Evolutionary conservation across 1,140 invertebrate species (phyloP), one percentile per base, ranked within the genome.

Genomic region (Aphaenogaster ashmeadi): DNA sequence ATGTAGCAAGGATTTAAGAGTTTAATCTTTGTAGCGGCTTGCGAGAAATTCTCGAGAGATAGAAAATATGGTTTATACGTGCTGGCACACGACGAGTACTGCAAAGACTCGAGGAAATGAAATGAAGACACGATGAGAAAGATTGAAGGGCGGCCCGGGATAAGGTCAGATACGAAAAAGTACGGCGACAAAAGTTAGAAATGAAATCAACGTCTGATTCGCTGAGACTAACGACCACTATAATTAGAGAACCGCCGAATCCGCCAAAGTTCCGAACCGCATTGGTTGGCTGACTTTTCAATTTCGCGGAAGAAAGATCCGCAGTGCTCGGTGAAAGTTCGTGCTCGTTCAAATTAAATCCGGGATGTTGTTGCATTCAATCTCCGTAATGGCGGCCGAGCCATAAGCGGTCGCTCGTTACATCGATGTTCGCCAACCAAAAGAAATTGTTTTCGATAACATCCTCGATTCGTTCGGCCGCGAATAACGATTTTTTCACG

Each of bases 201-300:
- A 72, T 52, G 47, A 69, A 87, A 74, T 88, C 66, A 89, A 89
- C 78, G 44, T 87, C 27, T 38, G 50, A 72, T 21, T 56, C 58
- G 50, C 54, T 27, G 87, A 84, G 67, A 75, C 85, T 90, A 90
- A 91, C 89, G 81, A 91, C 81, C 78, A 44, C 62, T 89, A 91
- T 91, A 90, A 90, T 91, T 91, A 91, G 89, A 89, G 60, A 58
- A 27, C 62, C 44, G 60, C 15, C 50, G 77, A 75, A 60, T 64
- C 60, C 47, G 15, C 36, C 52, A 47, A 90, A 87, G 66, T 75
- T 85, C 36, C 66, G 44, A 56, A 54, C 75, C 52, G 62, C 52
- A 74, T 83, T 87, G 79, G 54, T 52, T 62, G 58, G 86, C 72
- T 86, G 88, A 90, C 83, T 90, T 90, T 75, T 81, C 89, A 89